phyloP scores from a whole-genome alignment of 1,140 invertebrate genomes.

The Drosophila obscura region DNA sequence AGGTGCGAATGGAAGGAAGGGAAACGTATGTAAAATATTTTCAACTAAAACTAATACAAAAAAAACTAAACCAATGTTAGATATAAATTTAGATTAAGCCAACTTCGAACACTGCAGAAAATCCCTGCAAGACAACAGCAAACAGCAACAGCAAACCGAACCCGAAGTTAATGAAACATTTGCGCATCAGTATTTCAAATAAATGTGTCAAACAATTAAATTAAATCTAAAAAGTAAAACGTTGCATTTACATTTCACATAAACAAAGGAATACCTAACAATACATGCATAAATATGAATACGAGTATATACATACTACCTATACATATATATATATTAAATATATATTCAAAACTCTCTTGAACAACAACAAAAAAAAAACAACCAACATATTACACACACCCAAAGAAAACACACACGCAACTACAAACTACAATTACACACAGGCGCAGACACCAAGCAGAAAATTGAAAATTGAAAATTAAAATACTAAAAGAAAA shows the following conservation, averaged over 20 bases:
- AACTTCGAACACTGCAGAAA: slow-evolving; percentile 59
- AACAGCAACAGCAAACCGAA: slow-evolving; percentile 13
- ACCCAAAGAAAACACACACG: slow-evolving; percentile 31
- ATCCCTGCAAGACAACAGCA: slow-evolving; percentile 35
- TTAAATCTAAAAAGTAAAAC: slow-evolving; percentile 14
- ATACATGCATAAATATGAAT: slow-evolving; percentile 47
- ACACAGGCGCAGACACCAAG: slow-evolving; percentile 48
- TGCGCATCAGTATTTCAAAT: slow-evolving; percentile 68
- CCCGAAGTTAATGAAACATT: slow-evolving; percentile 29
- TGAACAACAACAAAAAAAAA: slow-evolving; percentile 48
- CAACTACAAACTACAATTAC: slow-evolving; percentile 30
- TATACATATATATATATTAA: slow-evolving; percentile 55
- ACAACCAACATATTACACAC: slow-evolving; percentile 54
- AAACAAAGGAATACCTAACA: slow-evolving; percentile 51
- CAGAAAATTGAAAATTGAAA: slow-evolving; percentile 45
- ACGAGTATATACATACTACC: slow-evolving; percentile 27
- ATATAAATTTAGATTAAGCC: slow-evolving; percentile 57
- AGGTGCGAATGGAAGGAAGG: slow-evolving; percentile 35
- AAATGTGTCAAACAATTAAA: slow-evolving; percentile 61
- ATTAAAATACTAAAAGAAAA: slow-evolving; percentile 1
- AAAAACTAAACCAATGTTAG: slow-evolving; percentile 41
- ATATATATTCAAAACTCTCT: slow-evolving; percentile 63
- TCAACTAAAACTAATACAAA: slow-evolving; percentile 52
- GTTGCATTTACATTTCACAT: slow-evolving; percentile 78
- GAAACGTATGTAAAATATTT: slow-evolving; percentile 75